Evolutionary conservation across 2,797 vertebrate species (phyloP).

Genomic region (Cirrhinus molitorella): DNA sequence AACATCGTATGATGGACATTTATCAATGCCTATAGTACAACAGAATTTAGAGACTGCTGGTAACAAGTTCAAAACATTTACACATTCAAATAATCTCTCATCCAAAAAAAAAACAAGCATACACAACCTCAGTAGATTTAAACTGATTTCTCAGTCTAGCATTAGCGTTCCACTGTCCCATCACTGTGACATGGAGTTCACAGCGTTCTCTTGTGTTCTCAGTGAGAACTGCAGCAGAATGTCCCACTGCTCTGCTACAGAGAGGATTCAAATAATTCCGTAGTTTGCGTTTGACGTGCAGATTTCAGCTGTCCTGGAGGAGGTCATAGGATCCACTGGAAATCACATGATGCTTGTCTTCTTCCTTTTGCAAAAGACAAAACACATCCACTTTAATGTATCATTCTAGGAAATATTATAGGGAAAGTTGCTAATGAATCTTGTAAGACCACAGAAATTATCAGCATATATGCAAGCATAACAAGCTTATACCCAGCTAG

Average conservation of each 20-base stretch:
- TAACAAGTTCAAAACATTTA: not conserved
- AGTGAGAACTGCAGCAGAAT: not conserved
- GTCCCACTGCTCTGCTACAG: not conserved
- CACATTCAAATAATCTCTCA: not conserved
- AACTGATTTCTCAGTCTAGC: not conserved
- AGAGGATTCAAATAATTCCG: not conserved
- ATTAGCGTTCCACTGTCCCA: not conserved
- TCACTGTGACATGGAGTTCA: not conserved
- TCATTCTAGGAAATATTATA: not conserved
- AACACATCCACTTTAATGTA: not conserved
- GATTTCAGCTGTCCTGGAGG: constrained; percentile 70
- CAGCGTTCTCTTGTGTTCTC: not conserved
- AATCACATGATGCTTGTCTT: constrained; percentile 79
- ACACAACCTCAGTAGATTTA: constrained; percentile 5
- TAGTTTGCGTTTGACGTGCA: not conserved
- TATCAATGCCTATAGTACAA: constrained; percentile 1
- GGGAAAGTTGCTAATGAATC: not conserved
- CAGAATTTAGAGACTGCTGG: not conserved
- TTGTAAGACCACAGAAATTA: not conserved
- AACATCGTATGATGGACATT: not conserved
- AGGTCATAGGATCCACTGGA: constrained; percentile 72
- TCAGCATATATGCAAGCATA: no score
- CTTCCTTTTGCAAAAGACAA: constrained; percentile 61
- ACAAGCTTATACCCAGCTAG: not conserved
- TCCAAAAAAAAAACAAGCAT: not conserved